Evolutionary conservation across 2,888 invertebrate genomes (phyloP), one percentile per base, ranked within the genome.

Genomic region (Rhorus exstirpatorius): DNA sequence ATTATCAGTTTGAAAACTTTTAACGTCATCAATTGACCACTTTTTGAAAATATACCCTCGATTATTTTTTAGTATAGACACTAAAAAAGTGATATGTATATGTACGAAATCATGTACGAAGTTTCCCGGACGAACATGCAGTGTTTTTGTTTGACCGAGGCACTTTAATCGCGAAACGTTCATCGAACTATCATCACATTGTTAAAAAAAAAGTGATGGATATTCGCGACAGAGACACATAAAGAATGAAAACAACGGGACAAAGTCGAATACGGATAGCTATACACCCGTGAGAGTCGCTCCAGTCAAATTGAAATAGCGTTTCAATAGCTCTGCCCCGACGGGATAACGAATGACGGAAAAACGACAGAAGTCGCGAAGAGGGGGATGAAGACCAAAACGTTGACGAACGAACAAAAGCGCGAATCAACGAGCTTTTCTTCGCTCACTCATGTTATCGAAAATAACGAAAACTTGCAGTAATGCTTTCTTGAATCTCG

Each of bases 391-490:
- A 17, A 65, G 31, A 31, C 35, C 49, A 31, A 21, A 7, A 55
- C 21, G 12, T 19, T n/a, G 41, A 58, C 41, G 49, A 38, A 55
- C 70, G 61, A 46, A 31, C 63, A 44, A 35, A 65, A 41, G 55
- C 46, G 63, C 17, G 49, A 79, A 65, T 72, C 65, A 65, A 71
- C 51, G 79, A 65, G 38, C 53, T 58, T 24, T 46, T 49, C 71
- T 19, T 17, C 19, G 31, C 67, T 68, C 67, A 49, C 58, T 72
- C 35, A 53, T 12, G 19, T 44, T 10, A 8, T 10, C 12, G 8
- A 26, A 12, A 46, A 46, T 14, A 44, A 71, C 53, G 58, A 53
- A 65, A 79, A 79, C 79, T 79, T 79, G 49, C n/a, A n/a, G 14
- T 31, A 58, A 58, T 38, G 24, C 65, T 6, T 3, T 55, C 71